Evolutionary conservation across 2,888 invertebrate genomes (phyloP), one percentile per base, ranked within the genome.

Genomic region (Coenonympha arcania): DNA sequence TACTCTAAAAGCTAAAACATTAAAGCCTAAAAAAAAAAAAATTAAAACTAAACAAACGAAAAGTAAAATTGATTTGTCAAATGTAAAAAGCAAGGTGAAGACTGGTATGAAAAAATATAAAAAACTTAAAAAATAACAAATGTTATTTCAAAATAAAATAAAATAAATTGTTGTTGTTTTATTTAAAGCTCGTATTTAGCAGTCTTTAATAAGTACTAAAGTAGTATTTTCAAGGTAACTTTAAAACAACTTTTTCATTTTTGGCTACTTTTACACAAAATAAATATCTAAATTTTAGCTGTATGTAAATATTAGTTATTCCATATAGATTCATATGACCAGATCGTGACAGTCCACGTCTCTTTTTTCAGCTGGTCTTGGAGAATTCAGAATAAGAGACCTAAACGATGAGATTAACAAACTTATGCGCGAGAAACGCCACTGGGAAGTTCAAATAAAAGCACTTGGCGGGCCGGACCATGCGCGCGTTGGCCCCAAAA

Each of bases 371-470:
- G 95, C 99, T 59, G 99, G 99, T 50, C 88, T 99, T n/a, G 99
- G 99, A 2, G 99, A 99, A 81, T 99, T 98, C 75, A 91, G 98
- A 18, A 95, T 99, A 57, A 90, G 99, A 11, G 99, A 99, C 74
- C 85, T 99, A 16, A 99, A 99, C 76, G 99, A 99, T 82, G 99
- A 99, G 80, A 99, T 99, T 61, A 99, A 99, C 80, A 99, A 99
- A 80, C 76, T 99, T 57, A 88, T 99, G 52, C 88, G 98, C 39
- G 97, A 99, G 71, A 98, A 98, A 71, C 90, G 96, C 0, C 98
- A 98, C 71, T 99, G 99, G 99, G 99, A 99, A 73, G 93, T 94
- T 45, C 94, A 98, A 73, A 99, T 99, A 59, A 93, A 94, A 61
- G 93, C 96, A 52, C 86, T 99, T 1, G 98, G 98, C 1, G 99